Base-by-base conservation (phyloP, 2,797 vertebrate genomes). In the Anabas testudineus region DNA sequence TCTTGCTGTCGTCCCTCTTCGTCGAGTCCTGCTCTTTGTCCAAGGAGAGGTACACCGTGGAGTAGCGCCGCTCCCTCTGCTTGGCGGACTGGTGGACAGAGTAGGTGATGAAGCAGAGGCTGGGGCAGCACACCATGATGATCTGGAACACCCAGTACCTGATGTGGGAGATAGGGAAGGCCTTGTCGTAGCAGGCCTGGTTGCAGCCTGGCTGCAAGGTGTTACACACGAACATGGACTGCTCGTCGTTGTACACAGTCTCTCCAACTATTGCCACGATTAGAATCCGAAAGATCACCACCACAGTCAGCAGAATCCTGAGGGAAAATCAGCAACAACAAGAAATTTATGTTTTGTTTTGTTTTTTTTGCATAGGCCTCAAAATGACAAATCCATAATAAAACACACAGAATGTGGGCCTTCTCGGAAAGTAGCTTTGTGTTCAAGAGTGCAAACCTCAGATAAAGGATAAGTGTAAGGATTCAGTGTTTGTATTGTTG, bases 91-190 rank as follows among this genome's bases (percentile, higher is more conserved):
- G 96, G 81, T 97, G 96, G 74, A 97, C 96, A 0, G 96, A 97
- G 89, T 97, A 97, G 0, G 96, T 97, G 88, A 97, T 97, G 84
- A 97, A 97, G 87, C 96, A 97, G 54, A 97, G 94, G 76, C 96
- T 97, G 47, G 96, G 96, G 8, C 96, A 97, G 85, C 96, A 97
- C 62, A 97, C 96, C 95, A 97, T 95, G 86, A 97, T 97, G 84
- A 97, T 97, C 92, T 97, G 96, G 88, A 97, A 97, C 59, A 97
- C 96, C 96, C 96, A 97, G 90, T 97, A 97, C 67, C 96, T 93
- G 82, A 97, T 97, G 66, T 97, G 96, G 55, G 96, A 97, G 79
- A 97, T 97, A 7, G 96, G 96, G 81, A 97, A 97, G 48, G 96
- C 96, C 88, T 95, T 95, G 88, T 97, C 96, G 60, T 97, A 97